Evolutionary conservation across 2,113 vertebrate genomes (phyloP).

Genomic region (Nothocercus nigrocapillus): DNA sequence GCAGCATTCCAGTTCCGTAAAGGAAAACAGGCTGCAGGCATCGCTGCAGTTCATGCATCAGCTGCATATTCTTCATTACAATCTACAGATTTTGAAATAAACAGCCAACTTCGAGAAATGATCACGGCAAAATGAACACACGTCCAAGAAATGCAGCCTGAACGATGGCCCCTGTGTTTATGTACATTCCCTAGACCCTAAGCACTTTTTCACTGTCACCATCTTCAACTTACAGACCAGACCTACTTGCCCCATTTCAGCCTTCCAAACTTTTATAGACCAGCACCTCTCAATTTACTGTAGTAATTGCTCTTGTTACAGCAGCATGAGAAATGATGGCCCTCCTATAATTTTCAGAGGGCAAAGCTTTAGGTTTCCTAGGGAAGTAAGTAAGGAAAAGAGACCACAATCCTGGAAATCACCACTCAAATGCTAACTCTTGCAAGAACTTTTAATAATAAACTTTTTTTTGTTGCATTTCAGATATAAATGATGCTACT

Average conservation of each 20-base stretch:
- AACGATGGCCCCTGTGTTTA: neutral
- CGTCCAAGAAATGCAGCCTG: neutral
- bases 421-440: neutral
- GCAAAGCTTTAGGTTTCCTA: neutral
- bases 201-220: neutral
- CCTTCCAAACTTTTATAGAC: neutral
- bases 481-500: neutral
- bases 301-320: neutral
- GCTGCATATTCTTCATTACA: neutral
- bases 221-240: neutral
- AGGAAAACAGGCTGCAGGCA: neutral
- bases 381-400: neutral
- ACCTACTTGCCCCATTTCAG: neutral
- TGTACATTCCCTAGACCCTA: neutral
- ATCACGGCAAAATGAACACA: neutral
- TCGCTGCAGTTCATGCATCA: neutral
- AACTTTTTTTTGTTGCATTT: neutral
- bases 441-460: neutral
- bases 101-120: neutral
- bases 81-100: neutral
- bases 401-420: neutral
- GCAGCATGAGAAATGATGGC: neutral
- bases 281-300: neutral
- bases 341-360: neutral
- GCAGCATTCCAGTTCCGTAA: accelerated